phyloP scores from a whole-genome alignment of 2,888 invertebrate genomes.

The Cactoblastis cactorum region DNA sequence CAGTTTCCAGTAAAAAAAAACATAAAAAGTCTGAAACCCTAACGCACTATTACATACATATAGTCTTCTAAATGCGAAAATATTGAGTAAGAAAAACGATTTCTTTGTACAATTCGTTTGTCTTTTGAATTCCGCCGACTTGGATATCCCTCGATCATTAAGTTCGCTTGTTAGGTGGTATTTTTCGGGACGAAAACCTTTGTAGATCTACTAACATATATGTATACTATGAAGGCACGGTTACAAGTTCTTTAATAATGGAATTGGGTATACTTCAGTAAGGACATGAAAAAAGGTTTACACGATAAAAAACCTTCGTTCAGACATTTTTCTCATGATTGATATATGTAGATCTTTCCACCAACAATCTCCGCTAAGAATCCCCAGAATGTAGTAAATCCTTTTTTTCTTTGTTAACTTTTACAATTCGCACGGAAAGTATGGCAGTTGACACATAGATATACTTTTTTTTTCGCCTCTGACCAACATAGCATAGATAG shows the following conservation, averaged over 20 bases:
- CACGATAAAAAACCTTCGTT: too few species aligned
- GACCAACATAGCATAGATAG: too few species aligned
- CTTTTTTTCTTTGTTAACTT: too few species aligned
- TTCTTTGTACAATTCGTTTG: constrained; percentile 61
- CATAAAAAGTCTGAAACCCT: not conserved
- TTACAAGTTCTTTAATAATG: not conserved
- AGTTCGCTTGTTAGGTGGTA: constrained; percentile 56
- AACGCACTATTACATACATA: constrained; percentile 19
- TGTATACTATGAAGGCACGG: too few species aligned
- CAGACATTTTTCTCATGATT: too few species aligned
- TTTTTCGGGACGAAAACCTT: constrained; percentile 37
- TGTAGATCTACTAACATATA: constrained; percentile 7
- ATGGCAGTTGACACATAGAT: too few species aligned
- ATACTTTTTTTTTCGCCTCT: too few species aligned
- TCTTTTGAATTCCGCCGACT: constrained; percentile 59
- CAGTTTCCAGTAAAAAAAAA: not conserved
- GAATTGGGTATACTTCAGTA: not conserved
- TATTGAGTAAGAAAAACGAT: constrained; percentile 49
- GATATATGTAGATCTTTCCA: too few species aligned
- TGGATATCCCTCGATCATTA: constrained; percentile 62
- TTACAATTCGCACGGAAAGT: too few species aligned
- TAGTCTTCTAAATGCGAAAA: constrained; percentile 21
- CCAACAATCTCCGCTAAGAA: too few species aligned
- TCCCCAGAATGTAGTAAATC: too few species aligned
- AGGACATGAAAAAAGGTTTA: not conserved